Evolutionary conservation across 2,113 vertebrate genomes (phyloP).

Genomic region (Scalopus aquaticus): DNA sequence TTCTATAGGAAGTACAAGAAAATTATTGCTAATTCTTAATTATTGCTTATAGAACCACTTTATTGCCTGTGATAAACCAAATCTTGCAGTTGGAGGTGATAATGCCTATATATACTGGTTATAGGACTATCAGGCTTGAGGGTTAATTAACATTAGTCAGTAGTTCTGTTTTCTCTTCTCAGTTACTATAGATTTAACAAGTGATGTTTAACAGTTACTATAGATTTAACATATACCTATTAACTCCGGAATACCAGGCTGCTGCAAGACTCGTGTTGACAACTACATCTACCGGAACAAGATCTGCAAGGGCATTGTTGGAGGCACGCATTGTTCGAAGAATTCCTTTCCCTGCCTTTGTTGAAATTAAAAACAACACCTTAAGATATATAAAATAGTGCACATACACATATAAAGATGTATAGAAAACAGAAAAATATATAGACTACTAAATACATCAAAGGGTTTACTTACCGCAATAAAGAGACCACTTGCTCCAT

Average conservation of each 20-base stretch:
- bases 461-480: slow-evolving; percentile 93
- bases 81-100: not conserved
- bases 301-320: slow-evolving; percentile 95
- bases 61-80: not conserved
- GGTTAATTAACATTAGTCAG: slow-evolving; percentile 36
- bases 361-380: slow-evolving; percentile 78
- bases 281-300: slow-evolving; percentile 97
- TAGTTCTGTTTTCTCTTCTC: slow-evolving; percentile 17
- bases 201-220: slow-evolving; percentile 43
- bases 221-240: slow-evolving; percentile 86
- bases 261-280: slow-evolving; percentile 95
- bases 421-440: slow-evolving; percentile 36
- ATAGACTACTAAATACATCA: slow-evolving; percentile 45
- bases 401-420: not conserved
- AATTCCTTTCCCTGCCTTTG: slow-evolving; percentile 98
- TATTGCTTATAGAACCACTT: not conserved
- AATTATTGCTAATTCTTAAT: slow-evolving; percentile 36
- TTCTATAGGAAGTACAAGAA: not conserved
- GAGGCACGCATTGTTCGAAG: slow-evolving; percentile 98
- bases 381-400: slow-evolving; percentile 67
- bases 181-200: slow-evolving; percentile 61
- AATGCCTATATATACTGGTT: not conserved
- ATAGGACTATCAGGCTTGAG: not conserved
- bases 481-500: slow-evolving; percentile 98
- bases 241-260: slow-evolving; percentile 97